Base-by-base conservation (phyloP, 2,888 invertebrate species). In the Nymphalis c-album region DNA sequence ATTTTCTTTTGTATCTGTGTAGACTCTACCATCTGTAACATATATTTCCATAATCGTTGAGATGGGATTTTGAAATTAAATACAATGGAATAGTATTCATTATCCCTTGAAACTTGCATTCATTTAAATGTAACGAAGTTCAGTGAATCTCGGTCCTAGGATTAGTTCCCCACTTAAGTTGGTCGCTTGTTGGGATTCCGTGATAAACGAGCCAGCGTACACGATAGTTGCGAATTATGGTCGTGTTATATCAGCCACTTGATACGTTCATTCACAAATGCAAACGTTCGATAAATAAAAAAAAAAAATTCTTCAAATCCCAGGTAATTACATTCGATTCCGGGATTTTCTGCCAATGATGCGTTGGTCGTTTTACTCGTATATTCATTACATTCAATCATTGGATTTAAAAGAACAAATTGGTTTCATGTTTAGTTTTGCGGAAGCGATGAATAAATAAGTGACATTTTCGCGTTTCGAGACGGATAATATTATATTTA, bases 131-230 rank as follows among this genome's bases (percentile, higher is more conserved):
- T 55, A 62, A 71, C 50, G 69, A 55, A 59, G 53, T 63, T 64
- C 67, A 60, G 69, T 58, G 63, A 57, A 67, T 67, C 68, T 65
- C 62, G 62, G 59, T 65, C 31, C 62, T 20, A 51, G 71, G 73
- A 73, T 71, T 73, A 73, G 73, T 67, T 64, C 64, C 67, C 73
- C 70, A 70, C 71, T 73, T 73, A 73, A 70, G 71, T 68, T 73
- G 68, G 70, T 64, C 53, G 62, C 68, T 72, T 69, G 73, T 70
- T 66, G 68, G 68, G 70, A 55, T 68, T 62, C 60, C 35, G 64
- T 71, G 71, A 71, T 70, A 70, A 70, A 71, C 69, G 71, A 64
- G 64, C 60, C 64, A 63, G 46, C 48, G 47, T 51, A 53, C 31
- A 48, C 60, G 69, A 64, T 70, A 69, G 69, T 60, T 66, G 40